Percentiles rank a stretch among this genome's conserved stretches.
Evolutionary conservation across 2,888 invertebrate genomes (phyloP).

Genomic region (Lysandra bellargus): DNA sequence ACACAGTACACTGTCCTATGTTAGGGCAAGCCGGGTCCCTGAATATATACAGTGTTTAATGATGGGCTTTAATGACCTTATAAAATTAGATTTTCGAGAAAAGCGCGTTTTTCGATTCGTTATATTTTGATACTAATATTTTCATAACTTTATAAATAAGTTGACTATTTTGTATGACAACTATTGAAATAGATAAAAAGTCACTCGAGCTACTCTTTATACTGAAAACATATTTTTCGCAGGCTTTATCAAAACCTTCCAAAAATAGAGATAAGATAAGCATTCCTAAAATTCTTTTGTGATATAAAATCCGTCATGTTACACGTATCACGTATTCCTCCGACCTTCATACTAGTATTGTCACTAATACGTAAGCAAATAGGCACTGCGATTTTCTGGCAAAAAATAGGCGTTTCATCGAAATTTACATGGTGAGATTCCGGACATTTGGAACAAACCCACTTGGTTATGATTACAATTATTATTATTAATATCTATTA

Average conservation of each 20-base stretch:
- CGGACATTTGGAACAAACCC: neutral
- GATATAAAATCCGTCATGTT: conserved; percentile 19
- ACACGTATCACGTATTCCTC: neutral
- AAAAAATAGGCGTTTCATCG: neutral
- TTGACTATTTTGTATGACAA: too few species aligned
- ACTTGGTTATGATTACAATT: neutral
- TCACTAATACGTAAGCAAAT: conserved; percentile 23
- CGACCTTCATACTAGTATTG: conserved; percentile 19
- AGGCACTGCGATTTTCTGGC: neutral
- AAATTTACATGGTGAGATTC: neutral
- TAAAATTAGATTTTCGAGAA: too few species aligned
- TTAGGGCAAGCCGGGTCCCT: too few species aligned
- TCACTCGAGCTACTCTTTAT: neutral
- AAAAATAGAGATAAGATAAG: conserved; percentile 25
- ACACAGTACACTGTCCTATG: too few species aligned
- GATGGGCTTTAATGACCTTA: too few species aligned
- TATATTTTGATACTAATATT: too few species aligned
- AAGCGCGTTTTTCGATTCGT: too few species aligned
- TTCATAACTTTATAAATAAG: too few species aligned
- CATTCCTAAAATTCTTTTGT: conserved; percentile 24
- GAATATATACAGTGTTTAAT: too few species aligned
- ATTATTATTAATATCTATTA: neutral
- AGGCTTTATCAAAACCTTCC: conserved; percentile 3
- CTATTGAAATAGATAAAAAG: neutral
- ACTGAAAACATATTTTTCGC: neutral